phyloP scores from a whole-genome alignment of 1,140 invertebrate species.

The Drosophila orena region DNA sequence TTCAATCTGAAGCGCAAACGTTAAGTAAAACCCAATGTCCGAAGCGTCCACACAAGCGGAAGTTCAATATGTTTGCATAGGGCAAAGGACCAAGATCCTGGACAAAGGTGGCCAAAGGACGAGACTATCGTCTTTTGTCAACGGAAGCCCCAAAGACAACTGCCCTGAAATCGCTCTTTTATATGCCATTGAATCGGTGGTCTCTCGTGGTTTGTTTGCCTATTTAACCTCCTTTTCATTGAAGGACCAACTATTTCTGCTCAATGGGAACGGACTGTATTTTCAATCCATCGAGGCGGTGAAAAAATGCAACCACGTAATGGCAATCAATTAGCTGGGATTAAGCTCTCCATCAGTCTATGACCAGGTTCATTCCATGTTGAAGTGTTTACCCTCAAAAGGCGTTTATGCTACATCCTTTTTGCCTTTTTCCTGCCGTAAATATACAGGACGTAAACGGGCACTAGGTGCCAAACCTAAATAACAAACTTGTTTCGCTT shows the following conservation, averaged over 20 bases:
- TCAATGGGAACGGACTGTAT: conserved; percentile 18
- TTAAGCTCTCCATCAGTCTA: conserved; percentile 42
- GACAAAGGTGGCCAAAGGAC: conserved; percentile 43
- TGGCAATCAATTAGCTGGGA: conserved; percentile 76
- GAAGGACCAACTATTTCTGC: conserved; percentile 35
- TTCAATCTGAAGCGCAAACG: conserved; percentile 23
- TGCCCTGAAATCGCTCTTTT: conserved; percentile 69
- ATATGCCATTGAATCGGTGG: conserved; percentile 50
- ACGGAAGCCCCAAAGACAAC: conserved; percentile 46
- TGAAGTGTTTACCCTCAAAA: conserved; percentile 50
- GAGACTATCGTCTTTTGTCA: conserved; percentile 57
- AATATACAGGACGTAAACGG: conserved; percentile 32
- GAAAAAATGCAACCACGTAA: conserved; percentile 64
- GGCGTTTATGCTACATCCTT: conserved; percentile 49
- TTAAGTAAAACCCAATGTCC: conserved; percentile 42
- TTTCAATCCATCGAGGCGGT: conserved; percentile 2
- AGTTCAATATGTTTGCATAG: conserved; percentile 80
- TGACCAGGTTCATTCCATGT: not conserved
- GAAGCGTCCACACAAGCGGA: conserved; percentile 58
- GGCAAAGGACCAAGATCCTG: conserved; percentile 26
- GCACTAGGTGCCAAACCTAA: conserved; percentile 73
- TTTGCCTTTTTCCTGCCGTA: conserved; percentile 52
- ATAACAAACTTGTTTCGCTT: conserved; percentile 77
- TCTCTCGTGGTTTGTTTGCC: conserved; percentile 65
- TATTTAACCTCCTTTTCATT: conserved; percentile 52